phyloP scores from a whole-genome alignment of 2,797 vertebrate species.

The Cyprinodon diabolis region DNA sequence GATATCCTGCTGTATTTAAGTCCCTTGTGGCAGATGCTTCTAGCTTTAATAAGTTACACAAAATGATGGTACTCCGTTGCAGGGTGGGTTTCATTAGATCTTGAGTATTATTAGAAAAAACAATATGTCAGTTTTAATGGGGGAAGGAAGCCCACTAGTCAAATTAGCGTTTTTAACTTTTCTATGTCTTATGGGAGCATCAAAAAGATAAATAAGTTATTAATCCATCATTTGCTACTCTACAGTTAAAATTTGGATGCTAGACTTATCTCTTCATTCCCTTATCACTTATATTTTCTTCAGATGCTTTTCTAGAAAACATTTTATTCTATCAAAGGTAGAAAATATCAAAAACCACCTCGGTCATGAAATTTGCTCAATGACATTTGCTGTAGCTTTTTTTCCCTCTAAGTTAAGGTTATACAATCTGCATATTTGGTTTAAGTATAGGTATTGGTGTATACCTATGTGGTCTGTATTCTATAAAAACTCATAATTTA shows the following conservation, averaged over 20 bases:
- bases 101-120: constrained; percentile 25
- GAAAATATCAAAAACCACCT: background rate
- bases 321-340: too few species aligned
- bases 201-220: background rate
- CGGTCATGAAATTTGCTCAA: too few species aligned
- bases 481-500: too few species aligned
- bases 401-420: too few species aligned
- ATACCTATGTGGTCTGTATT: too few species aligned
- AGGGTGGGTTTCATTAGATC: constrained; percentile 27
- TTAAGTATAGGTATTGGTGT: too few species aligned
- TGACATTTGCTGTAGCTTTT: too few species aligned
- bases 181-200: constrained; percentile 2
- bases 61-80: constrained; percentile 21
- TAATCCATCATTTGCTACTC: constrained; percentile 19
- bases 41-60: constrained; percentile 31
- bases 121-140: constrained; percentile 16
- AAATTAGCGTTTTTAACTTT: constrained; percentile 14
- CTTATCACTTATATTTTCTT: background rate
- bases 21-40: constrained; percentile 25
- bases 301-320: too few species aligned
- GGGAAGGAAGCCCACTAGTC: background rate
- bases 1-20: constrained; percentile 21
- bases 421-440: too few species aligned
- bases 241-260: background rate
- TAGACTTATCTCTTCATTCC: background rate